Evolutionary conservation across 2,888 invertebrate species (phyloP).

Genomic region (Abscondita cerata): DNA sequence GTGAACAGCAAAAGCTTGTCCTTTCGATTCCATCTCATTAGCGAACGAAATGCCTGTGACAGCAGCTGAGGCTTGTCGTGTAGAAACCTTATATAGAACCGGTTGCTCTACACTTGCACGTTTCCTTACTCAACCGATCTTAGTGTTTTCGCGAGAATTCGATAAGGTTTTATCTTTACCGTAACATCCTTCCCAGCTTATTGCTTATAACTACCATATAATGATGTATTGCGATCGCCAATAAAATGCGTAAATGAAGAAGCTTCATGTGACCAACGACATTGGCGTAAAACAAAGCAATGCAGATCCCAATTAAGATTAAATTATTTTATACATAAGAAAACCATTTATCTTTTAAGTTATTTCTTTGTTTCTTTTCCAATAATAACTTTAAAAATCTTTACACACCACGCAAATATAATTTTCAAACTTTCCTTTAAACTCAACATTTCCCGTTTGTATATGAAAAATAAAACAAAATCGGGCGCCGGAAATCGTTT

Average conservation of each 20-base stretch:
- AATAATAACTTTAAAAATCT: no score
- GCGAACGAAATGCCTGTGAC: slow-evolving; percentile 60
- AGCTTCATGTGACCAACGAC: slow-evolving; percentile 18
- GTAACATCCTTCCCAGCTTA: slow-evolving; percentile 48
- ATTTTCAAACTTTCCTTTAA: no score
- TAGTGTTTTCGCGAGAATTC: slow-evolving; percentile 54
- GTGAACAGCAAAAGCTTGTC: slow-evolving; percentile 53
- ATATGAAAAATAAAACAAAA: no score
- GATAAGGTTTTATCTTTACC: slow-evolving; percentile 57
- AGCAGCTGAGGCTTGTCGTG: slow-evolving; percentile 55
- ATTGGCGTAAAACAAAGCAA: slow-evolving; percentile 3
- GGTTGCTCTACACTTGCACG: slow-evolving; percentile 49
- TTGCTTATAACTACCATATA: slow-evolving; percentile 22
- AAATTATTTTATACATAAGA: neutral
- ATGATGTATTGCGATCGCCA: slow-evolving; percentile 14
- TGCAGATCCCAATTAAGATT: slow-evolving; percentile 9
- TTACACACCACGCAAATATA: no score
- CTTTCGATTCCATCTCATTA: slow-evolving; percentile 61
- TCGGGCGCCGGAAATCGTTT: no score
- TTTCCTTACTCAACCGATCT: slow-evolving; percentile 53
- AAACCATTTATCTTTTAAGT: neutral
- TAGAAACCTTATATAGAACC: slow-evolving; percentile 58
- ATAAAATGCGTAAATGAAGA: slow-evolving; percentile 20
- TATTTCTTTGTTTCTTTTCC: neutral
- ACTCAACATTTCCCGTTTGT: no score